Percentiles rank a stretch among this genome's conserved stretches.
Conservation (phyloP, 2,888 invertebrate genomes). For the Scrobipalpa atriplicella region DNA sequence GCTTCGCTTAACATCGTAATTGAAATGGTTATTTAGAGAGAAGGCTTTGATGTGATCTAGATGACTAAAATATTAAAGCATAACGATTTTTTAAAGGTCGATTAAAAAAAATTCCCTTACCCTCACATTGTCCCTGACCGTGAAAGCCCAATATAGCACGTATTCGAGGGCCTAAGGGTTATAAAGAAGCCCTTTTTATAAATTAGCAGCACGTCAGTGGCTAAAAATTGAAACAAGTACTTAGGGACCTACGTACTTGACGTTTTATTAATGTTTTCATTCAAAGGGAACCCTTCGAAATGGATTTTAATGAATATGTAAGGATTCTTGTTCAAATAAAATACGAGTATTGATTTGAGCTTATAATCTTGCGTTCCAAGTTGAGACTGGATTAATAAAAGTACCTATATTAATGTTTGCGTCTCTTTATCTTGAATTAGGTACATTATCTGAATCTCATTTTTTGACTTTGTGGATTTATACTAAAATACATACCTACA, state of each 20-base stretch:
- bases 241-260: not conserved
- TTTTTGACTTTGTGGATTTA: too few species aligned
- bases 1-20: too few species aligned
- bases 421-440: too few species aligned
- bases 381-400: too few species aligned
- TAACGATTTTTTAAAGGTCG: not conserved
- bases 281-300: not conserved
- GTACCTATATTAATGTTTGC: too few species aligned
- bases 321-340: not conserved
- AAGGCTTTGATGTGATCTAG: too few species aligned
- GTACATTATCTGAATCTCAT: too few species aligned
- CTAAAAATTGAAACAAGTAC: not conserved
- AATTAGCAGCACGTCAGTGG: constrained; percentile 2
- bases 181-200: not conserved
- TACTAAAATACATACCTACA: too few species aligned
- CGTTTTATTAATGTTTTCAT: not conserved
- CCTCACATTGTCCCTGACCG: not conserved
- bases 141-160: not conserved
- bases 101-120: not conserved
- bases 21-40: too few species aligned
- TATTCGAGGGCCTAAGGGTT: not conserved
- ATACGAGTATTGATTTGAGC: not conserved
- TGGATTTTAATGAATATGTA: not conserved
- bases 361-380: too few species aligned
- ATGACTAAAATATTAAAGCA: too few species aligned